Base-by-base conservation (phyloP, 2,888 invertebrate genomes). In the Muscina levida region DNA sequence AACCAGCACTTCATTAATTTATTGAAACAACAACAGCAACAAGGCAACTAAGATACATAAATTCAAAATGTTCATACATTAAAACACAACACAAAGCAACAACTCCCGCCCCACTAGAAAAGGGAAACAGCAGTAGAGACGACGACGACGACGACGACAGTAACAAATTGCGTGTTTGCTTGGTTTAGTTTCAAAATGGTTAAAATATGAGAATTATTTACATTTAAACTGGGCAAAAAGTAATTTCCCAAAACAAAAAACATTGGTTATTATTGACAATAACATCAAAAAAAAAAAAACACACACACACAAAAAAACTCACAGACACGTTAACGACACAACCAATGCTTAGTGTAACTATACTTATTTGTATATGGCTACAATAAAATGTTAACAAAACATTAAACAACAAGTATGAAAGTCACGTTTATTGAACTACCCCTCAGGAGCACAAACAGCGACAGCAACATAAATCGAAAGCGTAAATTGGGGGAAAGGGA, bases 81-180 rank as follows among this genome's bases (percentile, higher is more conserved):
- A 42, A 46, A 26, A 24, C n/a, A 56, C 3, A 51, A 51, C 19
- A 56, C 15, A 31, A 17, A 17, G 15, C 8, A 51, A 48, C 13
- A 10, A 56, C 31, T 31, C 31, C 31, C 31, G 3, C 31, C 19
- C 73, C 10, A 86, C 85, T 84, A 82, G 85, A 86, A 84, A 84
- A 84, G 83, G 77, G 79, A 82, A 82, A 82, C 81, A n/a, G n/a
- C n/a, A n/a, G n/a, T n/a, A n/a, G n/a, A n/a, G n/a, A n/a, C n/a
- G n/a, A n/a, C n/a, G n/a, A n/a, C n/a, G n/a, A n/a, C n/a, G 81
- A 84, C 72, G 39, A 37, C 65, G 53, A 46, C 39, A 57, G 53
- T 70, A 56, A 68, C 48, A 79, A 74, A 72, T 77, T 77, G 67
- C 72, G 62, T 77, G 77, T 56, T 74, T 71, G 37, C 39, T 53